Conservation (phyloP, 2,797 vertebrate genomes). For the Pseudochirops cupreus region DNA sequence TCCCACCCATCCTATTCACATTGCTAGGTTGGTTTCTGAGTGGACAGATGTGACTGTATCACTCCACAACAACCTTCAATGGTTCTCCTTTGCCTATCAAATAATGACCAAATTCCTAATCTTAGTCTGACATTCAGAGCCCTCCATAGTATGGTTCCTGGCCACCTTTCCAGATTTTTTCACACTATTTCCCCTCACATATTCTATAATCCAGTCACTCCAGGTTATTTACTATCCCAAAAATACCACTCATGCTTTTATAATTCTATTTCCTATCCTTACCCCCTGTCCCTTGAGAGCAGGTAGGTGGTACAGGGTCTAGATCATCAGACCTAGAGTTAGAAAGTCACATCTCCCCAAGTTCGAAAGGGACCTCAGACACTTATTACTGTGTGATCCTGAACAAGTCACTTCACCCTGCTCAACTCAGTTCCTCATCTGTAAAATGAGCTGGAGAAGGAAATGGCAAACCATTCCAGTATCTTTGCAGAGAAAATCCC, state of each 20-base stretch:
- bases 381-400: neutral
- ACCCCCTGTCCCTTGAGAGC: neutral
- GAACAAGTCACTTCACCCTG: neutral
- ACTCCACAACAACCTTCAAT: neutral
- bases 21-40: neutral
- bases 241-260: neutral
- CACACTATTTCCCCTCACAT: neutral
- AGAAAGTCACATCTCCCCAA: neutral
- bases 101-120: neutral
- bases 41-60: neutral
- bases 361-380: neutral
- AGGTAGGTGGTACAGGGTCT: neutral
- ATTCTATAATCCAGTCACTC: neutral
- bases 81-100: neutral
- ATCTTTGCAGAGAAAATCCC: neutral
- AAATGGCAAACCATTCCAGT: neutral
- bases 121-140: neutral
- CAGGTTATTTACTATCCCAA: neutral
- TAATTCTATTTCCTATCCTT: neutral
- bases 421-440: neutral
- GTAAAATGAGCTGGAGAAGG: neutral
- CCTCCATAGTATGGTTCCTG: neutral
- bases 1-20: neutral
- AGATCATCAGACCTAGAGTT: neutral
- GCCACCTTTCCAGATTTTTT: neutral